Conservation (phyloP, 2,888 invertebrate species). For the Chloroclysta siterata region DNA sequence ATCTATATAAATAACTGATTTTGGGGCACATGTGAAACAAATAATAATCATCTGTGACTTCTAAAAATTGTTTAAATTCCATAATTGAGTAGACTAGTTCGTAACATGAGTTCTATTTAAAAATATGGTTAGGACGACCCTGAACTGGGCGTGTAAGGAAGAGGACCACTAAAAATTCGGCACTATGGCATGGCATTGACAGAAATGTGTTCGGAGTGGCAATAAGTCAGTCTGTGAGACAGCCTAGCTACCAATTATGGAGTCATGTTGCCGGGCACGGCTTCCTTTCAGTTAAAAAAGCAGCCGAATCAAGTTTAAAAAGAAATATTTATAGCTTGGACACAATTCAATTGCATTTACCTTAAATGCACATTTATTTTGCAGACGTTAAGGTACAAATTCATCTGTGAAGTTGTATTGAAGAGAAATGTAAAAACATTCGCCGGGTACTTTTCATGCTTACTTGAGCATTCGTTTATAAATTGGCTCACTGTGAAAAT, state of each 20-base stretch:
- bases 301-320: slow-evolving; percentile 16
- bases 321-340: slow-evolving; percentile 14
- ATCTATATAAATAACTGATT: slow-evolving; percentile 2
- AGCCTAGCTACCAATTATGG: slow-evolving; percentile 32
- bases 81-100: not conserved
- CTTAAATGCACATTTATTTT: not conserved
- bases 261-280: slow-evolving; percentile 15
- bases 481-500: slow-evolving; percentile 27
- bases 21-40: slow-evolving; percentile 4
- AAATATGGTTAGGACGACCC: slow-evolving; percentile 26
- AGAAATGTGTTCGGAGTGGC: slow-evolving; percentile 33
- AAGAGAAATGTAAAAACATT: slow-evolving; percentile 17
- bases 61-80: not conserved
- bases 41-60: not conserved
- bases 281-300: slow-evolving; percentile 8
- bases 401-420: not conserved
- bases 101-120: not conserved
- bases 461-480: slow-evolving; percentile 18
- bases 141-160: slow-evolving; percentile 40
- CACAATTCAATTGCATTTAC: slow-evolving; percentile 8
- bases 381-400: slow-evolving; percentile 11
- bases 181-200: slow-evolving; percentile 35
- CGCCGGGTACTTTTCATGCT: slow-evolving; percentile 22
- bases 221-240: slow-evolving; percentile 36
- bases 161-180: slow-evolving; percentile 39